Base-by-base conservation (phyloP, 1,140 invertebrate genomes). In the Camponotus pennsylvanicus region DNA sequence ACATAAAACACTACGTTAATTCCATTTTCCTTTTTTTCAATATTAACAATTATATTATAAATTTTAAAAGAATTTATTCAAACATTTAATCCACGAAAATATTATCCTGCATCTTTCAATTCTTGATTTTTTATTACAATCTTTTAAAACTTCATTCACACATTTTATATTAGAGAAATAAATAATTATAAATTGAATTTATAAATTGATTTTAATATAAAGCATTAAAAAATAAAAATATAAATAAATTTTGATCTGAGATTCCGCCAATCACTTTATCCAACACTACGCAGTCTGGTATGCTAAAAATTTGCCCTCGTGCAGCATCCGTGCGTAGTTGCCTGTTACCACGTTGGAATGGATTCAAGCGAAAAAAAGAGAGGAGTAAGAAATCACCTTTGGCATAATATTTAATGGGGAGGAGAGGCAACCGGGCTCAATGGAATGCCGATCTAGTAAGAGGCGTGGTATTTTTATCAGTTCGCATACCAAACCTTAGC, bases 401-500 rank as follows among this genome's bases (percentile, higher is more conserved):
- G 67, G 69, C 37, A 70, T 82, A 88, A 85, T 34, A 91, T 59
- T 34, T 42, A 64, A 13, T 18, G n/a, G 27, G 11, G 6, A 18
- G 49, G 15, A 11, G 83, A 59, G 37, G 69, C 1, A 77, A 52
- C 42, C 64, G 37, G 73, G 69, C 83, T 89, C 83, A 88, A 90
- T 91, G 89, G 92, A 93, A 93, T 93, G 89, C 59, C 79, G 86
- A 88, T 93, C 92, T 91, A 93, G 85, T 91, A 92, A 93, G 90
- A 88, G 88, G 88, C 77, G 79, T 88, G 92, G 92, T 90, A 93
- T 93, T 52, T 52, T 89, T 89, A 83, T 66, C 64, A 66, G 79
- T 89, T 32, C 86, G 82, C 89, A 92, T 89, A 92, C 90, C 89
- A 67, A 89, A 88, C 27, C 88, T 89, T 64, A 85, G 57, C 13